Base-by-base conservation (phyloP, 1,140 invertebrate species). In the Zaprionus kolodkinae region DNA sequence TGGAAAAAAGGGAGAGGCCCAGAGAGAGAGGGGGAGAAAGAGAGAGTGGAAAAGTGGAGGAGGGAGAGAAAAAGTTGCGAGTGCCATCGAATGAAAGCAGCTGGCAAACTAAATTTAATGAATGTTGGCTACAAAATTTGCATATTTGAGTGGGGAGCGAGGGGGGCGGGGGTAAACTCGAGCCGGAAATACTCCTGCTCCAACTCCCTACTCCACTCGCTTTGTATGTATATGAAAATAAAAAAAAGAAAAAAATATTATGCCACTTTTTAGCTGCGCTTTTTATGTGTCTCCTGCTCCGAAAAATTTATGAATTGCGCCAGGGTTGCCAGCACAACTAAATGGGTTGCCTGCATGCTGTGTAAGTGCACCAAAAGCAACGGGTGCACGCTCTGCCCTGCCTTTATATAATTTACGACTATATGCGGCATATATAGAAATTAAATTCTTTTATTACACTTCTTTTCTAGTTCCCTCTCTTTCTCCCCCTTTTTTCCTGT, bases 21-120 rank as follows among this genome's bases (percentile, higher is more conserved):
- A n/a, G n/a, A n/a, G n/a, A n/a, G n/a, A n/a, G n/a, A n/a, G n/a
- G n/a, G n/a, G n/a, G n/a, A 17, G 7, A 10, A 9, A 11, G 15
- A 17, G 45, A 48, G n/a, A 17, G 15, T 10, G 17, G 12, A 15
- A 48, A n/a, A 17, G 15, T 10, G 17, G 11, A 17, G 5, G 45
- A 6, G 15, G 2, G 5, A 21, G 17, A 6, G 9, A 25, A 50
- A 89, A 89, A 85, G 76, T 72, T 79, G 40, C 40, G 62, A 56
- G 52, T 54, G 62, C 45, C 73, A 65, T 66, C 61, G 57, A 62
- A 56, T 64, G 65, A 64, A 61, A 70, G 64, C 66, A 72, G 76
- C 69, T 78, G 77, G 69, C 63, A 88, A 84, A 89, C 77, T 81
- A 80, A 89, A 89, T 87, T 80, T 84, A 88, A 88, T 84, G 84